Conservation (phyloP, 2,113 vertebrate species). For the Piprites chloris region DNA sequence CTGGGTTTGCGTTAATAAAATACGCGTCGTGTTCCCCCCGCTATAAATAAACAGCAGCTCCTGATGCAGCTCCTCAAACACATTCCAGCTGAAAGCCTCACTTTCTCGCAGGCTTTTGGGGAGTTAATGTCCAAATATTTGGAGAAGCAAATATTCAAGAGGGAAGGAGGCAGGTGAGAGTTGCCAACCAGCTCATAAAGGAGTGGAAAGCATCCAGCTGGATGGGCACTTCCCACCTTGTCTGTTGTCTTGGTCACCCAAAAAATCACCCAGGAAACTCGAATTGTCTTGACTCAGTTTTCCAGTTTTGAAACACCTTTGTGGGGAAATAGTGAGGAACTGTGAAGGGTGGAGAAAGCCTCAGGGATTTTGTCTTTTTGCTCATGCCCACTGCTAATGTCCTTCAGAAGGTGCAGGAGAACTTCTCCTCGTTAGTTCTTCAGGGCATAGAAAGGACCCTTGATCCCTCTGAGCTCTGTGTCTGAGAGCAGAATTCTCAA, state of each 20-base stretch:
- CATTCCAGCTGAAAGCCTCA: background rate
- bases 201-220: background rate
- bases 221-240: rapidly evolving
- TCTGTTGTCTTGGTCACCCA: background rate
- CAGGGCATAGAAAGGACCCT: background rate
- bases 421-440: background rate
- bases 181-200: background rate
- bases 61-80: background rate
- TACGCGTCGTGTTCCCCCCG: rapidly evolving
- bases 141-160: background rate
- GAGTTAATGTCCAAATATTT: background rate
- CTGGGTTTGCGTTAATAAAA: background rate
- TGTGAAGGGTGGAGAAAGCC: background rate
- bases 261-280: background rate
- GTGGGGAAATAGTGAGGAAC: background rate
- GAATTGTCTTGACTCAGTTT: background rate
- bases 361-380: background rate
- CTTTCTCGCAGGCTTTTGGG: background rate
- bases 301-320: background rate
- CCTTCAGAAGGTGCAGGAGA: background rate
- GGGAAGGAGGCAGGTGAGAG: background rate
- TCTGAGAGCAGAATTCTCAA: background rate
- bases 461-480: background rate
- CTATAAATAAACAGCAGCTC: background rate
- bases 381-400: background rate